phyloP scores from a whole-genome alignment of 2,888 invertebrate species.

The Deilephila porcellus region DNA sequence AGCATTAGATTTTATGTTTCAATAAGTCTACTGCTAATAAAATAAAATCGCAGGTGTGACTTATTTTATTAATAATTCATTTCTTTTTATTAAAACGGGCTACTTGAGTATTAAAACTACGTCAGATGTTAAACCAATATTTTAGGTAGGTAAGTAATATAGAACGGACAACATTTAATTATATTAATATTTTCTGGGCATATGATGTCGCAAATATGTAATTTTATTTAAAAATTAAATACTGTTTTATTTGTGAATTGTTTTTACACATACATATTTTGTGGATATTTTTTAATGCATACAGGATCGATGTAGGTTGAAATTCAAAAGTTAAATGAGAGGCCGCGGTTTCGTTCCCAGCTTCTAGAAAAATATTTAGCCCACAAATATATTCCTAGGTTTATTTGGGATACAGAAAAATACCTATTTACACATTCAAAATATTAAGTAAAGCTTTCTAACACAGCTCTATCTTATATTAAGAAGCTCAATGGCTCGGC shows the following conservation, averaged over 20 bases:
- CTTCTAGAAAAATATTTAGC: neutral
- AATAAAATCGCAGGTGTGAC: slow-evolving; percentile 13
- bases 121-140: neutral
- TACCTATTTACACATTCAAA: no score
- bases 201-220: no score
- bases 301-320: no score
- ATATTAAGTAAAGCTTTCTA: no score
- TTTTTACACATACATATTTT: no score
- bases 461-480: neutral
- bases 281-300: no score
- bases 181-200: neutral
- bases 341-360: no score
- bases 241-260: no score
- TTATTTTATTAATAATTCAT: slow-evolving; percentile 15
- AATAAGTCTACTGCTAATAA: neutral
- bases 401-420: no score
- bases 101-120: neutral
- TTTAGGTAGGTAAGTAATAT: no score
- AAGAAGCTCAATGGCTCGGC: neutral
- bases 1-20: neutral
- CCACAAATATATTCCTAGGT: neutral
- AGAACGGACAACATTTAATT: neutral
- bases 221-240: no score
- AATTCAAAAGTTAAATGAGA: no score
- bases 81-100: neutral